Evolutionary conservation across 53 echinoderm and acorn worm species (phyloP).

Genomic region (Henricia sp.): DNA sequence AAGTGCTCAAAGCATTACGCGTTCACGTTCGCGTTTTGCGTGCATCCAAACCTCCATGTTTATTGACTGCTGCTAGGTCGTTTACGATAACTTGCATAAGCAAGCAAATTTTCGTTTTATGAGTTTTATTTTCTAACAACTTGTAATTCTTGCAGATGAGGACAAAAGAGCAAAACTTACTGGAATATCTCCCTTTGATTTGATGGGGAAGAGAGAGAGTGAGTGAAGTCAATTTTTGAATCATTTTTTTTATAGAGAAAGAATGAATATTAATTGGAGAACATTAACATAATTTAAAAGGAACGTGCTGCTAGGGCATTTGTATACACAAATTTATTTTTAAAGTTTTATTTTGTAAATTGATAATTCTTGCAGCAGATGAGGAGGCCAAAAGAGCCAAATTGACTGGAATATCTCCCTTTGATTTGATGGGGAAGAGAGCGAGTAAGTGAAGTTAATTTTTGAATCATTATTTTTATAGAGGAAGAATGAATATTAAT

Average conservation of each 20-base stretch:
- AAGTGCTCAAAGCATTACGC: no score
- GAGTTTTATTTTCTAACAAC: not conserved
- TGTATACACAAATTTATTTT: no score
- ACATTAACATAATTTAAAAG: not conserved
- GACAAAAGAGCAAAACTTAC: not conserved
- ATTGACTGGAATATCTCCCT: constrained; percentile 6
- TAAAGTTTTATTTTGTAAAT: no score
- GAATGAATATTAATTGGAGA: not conserved
- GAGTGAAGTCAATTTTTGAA: no score
- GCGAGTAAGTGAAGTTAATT: not conserved
- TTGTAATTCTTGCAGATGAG: not conserved
- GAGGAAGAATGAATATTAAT: not conserved
- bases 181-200: constrained; percentile 1
- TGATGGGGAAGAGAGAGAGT: not conserved
- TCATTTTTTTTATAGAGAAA: not conserved
- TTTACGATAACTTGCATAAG: not conserved
- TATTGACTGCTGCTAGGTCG: no score
- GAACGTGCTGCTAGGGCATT: not conserved
- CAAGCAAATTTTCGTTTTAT: not conserved
- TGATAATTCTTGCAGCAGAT: not conserved
- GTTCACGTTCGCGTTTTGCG: no score
- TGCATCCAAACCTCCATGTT: no score
- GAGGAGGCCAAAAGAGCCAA: not conserved
- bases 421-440: constrained; percentile 1
- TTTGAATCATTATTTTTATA: no score